phyloP scores from a whole-genome alignment of 2,113 vertebrate genomes.

The Lepus timidus region DNA sequence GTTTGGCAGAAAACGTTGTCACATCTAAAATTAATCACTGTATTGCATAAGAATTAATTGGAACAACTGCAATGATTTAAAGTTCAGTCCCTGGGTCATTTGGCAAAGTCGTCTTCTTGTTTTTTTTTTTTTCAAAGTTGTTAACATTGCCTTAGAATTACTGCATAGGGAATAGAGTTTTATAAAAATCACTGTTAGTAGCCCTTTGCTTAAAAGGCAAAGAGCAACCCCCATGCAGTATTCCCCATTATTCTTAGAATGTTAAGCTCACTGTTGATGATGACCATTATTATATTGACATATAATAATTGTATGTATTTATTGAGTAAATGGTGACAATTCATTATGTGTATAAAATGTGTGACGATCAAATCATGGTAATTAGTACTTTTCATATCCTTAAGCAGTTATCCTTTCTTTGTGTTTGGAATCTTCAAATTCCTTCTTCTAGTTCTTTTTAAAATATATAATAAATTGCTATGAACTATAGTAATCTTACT shows the following conservation, averaged over 20 bases:
- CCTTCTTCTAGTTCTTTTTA: too few relatives aligned
- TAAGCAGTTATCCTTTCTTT: too few relatives aligned
- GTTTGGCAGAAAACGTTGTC: background rate
- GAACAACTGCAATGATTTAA: background rate
- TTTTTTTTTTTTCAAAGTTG: background rate
- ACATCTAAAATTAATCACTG: conserved; percentile 52
- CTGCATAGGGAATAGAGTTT: background rate
- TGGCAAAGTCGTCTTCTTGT: background rate
- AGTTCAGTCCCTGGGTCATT: background rate
- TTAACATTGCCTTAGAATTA: background rate
- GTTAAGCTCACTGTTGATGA: background rate
- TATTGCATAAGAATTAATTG: background rate
- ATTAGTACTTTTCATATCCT: too few relatives aligned
- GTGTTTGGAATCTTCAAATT: too few relatives aligned
- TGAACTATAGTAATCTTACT: too few relatives aligned
- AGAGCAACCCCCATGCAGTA: background rate
- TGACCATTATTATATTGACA: background rate
- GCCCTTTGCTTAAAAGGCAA: background rate
- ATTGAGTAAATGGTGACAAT: too few relatives aligned
- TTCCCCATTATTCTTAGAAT: background rate
- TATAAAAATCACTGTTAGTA: background rate
- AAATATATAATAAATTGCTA: too few relatives aligned
- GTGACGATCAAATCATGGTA: too few relatives aligned
- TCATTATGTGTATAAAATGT: too few relatives aligned
- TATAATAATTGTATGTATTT: too few relatives aligned